Base-by-base conservation (phyloP, 2,797 vertebrate species). In the Xenopus petersii region DNA sequence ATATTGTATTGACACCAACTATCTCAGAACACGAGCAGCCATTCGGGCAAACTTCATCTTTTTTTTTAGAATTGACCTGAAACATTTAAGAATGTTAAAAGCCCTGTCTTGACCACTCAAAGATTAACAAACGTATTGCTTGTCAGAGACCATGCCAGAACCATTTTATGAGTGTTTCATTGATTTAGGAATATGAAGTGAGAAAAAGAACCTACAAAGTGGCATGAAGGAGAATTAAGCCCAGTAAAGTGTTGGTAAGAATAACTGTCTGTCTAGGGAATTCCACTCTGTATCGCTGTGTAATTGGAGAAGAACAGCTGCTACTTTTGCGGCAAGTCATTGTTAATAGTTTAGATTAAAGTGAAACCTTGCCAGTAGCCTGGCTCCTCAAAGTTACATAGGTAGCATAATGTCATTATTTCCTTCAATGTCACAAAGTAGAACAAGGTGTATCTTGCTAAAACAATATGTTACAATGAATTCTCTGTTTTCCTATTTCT, bases 361-460 rank as follows among this genome's bases (percentile, higher is more conserved):
- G 66, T 54, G 59, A 17, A 24, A 72, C 42, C 58, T 68, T 72
- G 64, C 62, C 64, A 62, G 64, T 61, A 56, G 70, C 55, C 62
- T 71, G 59, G 75, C 71, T 71, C 68, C 62, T 26, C 46, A 65
- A 36, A 51, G 51, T 70, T 62, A 58, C 69, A 77, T 77, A 67
- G 75, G 55, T 62, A 63, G 70, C 51, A 64, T 77, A 46, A 67
- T 71, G 58, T 62, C 67, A 77, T 72, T 72, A 72, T 77, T 51
- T 26, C 36, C 36, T 42, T 42, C 36, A 42, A 42, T 42, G 36
- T 42, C 36, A 42, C 36, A 42, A 42, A 42, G 36, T 42, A 42
- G 36, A 42, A 42, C 36, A 42, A 42, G 36, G 4, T 4, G 36
- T 9, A 42, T 42, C 36, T 42, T 9, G 8, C 36, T 42, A 9